Evolutionary conservation across 2,888 invertebrate species (phyloP), one percentile per base, ranked within the genome.

Genomic region (Hermaeophaga mercurialis): DNA sequence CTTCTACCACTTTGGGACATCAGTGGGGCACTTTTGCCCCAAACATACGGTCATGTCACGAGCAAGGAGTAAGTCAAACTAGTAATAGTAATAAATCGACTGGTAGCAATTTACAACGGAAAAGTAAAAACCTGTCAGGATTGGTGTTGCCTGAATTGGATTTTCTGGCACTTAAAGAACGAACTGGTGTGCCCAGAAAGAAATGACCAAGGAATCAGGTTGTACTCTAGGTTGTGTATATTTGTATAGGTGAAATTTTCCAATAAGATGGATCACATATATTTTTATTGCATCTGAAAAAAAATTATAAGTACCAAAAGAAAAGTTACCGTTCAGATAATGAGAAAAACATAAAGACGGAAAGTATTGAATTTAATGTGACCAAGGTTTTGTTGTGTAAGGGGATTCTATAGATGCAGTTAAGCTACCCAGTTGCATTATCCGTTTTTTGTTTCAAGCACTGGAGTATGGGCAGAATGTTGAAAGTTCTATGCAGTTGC

Each of bases 61-160:
- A 17, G 26, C 54, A 47, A 14, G 11, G 12, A 8, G 18, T 36
- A 36, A 56, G 24, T 38, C 18, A 46, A n/a, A 26, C 5, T 11
- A 48, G 9, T 11, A 18, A 34, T 9, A 18, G 24, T 5, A 41
- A 19, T 31, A 26, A 31, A 57, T 47, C 36, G 7, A 39, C 22
- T 12, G 44, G 12, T 41, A 43, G 14, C 9, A 18, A 11, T 28
- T 36, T 36, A 52, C 58, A 49, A 17, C 60, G 39, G 46, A 61
- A 48, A 49, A 70, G 55, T 63, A 67, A 41, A 57, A 58, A 61
- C 58, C 63, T 74, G 60, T 66, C 80, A 11, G 80, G 78, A 69
- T 80, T 81, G 68, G 79, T 81, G 31, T 75, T 83, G 66, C 83
- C 83, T 3, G 82, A 83, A 66, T 73, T 83, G 64, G 80, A 82